Evolutionary conservation across 1,140 invertebrate species (phyloP).

Genomic region (Diachasma alloeum): DNA sequence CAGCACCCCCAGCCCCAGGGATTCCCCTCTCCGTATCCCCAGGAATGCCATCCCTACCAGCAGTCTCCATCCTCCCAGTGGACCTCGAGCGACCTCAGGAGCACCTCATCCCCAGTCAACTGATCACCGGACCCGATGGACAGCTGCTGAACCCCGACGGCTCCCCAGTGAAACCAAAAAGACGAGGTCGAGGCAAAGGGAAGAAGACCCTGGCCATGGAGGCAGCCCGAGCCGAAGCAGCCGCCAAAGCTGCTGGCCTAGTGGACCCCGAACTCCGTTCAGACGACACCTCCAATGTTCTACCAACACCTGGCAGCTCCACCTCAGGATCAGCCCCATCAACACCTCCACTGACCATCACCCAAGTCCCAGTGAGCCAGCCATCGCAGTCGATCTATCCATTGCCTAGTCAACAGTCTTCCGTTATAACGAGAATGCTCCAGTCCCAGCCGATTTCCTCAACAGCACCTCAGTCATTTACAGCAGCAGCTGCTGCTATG

Average conservation of each 20-base stretch:
- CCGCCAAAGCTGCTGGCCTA: slow-evolving; percentile 52
- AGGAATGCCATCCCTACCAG: background rate
- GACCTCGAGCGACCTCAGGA: slow-evolving; percentile 33
- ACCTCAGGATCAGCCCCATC: slow-evolving; percentile 61
- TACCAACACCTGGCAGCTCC: slow-evolving; percentile 60
- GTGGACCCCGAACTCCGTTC: slow-evolving; percentile 54
- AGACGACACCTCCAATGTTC: slow-evolving; percentile 50
- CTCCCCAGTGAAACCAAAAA: slow-evolving; percentile 60
- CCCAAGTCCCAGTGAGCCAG: slow-evolving; percentile 37
- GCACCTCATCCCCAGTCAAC: slow-evolving; percentile 32
- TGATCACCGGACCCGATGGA: slow-evolving; percentile 46
- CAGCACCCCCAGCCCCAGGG: background rate
- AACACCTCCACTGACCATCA: slow-evolving; percentile 49
- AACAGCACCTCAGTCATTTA: slow-evolving; percentile 57
- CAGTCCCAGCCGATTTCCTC: slow-evolving; percentile 64
- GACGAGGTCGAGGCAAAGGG: slow-evolving; percentile 67
- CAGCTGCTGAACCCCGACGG: slow-evolving; percentile 57
- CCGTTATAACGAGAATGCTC: slow-evolving; percentile 72
- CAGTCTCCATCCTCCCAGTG: background rate
- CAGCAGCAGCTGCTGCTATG: slow-evolving; percentile 61
- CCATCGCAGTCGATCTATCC: slow-evolving; percentile 51
- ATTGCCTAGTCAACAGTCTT: slow-evolving; percentile 66
- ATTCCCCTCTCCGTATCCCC: background rate
- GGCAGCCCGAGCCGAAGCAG: slow-evolving; percentile 61
- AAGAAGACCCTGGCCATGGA: slow-evolving; percentile 68